Evolutionary conservation across 2,797 vertebrate species (phyloP).

Genomic region (Falco novaeseelandiae): DNA sequence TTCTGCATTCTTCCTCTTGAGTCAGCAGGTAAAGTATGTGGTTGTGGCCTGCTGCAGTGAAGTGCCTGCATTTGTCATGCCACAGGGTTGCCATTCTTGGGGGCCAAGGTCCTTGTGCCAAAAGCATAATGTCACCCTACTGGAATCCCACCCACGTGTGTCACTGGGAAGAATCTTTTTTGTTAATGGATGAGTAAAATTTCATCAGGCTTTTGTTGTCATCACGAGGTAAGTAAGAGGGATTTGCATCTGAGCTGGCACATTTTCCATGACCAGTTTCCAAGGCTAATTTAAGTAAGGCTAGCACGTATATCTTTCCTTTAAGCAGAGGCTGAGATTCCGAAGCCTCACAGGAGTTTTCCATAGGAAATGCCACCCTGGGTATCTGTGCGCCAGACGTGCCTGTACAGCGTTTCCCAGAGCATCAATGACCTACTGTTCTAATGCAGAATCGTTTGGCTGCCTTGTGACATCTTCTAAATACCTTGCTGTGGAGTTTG

Average conservation of each 20-base stretch:
- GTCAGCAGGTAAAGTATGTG: slow-evolving; percentile 47
- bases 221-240: slow-evolving; percentile 29
- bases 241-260: slow-evolving; percentile 58
- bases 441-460: not conserved
- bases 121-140: slow-evolving; percentile 40
- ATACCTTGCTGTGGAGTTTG: not conserved
- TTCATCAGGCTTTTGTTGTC: slow-evolving; percentile 47
- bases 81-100: slow-evolving; percentile 14
- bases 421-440: slow-evolving; percentile 18
- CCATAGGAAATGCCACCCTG: slow-evolving; percentile 26
- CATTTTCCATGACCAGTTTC: slow-evolving; percentile 46
- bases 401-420: not conserved
- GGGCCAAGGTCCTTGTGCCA: not conserved
- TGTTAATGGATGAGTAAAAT: slow-evolving; percentile 53
- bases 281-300: slow-evolving; percentile 31
- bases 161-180: not conserved
- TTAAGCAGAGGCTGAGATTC: slow-evolving; percentile 34
- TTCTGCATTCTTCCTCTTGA: slow-evolving; percentile 46
- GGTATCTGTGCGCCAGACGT: not conserved
- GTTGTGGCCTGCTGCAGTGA: not conserved
- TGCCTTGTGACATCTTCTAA: not conserved
- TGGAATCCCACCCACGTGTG: slow-evolving; percentile 55
- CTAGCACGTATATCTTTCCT: slow-evolving; percentile 33
- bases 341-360: slow-evolving; percentile 41
- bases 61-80: not conserved